Base-by-base conservation (phyloP, 2,113 vertebrate species). In the Campylomormyrus tamandua region DNA sequence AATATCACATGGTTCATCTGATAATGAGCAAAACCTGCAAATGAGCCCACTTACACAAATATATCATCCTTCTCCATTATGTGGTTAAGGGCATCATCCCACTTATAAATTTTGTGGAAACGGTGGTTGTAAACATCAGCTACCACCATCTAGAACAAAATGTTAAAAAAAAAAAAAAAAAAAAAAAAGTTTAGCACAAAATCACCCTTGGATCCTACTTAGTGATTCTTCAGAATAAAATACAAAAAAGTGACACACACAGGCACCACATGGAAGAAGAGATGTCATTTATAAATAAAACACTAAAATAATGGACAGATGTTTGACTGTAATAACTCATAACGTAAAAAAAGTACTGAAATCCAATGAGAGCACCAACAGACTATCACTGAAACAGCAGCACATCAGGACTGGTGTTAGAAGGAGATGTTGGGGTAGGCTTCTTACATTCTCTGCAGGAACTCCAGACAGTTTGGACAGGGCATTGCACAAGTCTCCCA, bases 11-110 rank as follows among this genome's bases (percentile, higher is more conserved):
- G 35, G 35, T 80, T 42, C 15, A 74, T 74, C 70, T 39, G 70
- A 77, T 2, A 77, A 35, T 66, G 62, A 77, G 15, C 70, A 19
- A 35, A 77, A 39, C 70, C 70, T 77, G 70, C 9, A 88, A n/a
- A 8, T 11, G 27, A 49, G 42, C 17, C 21, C 0, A 96, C 98
- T 96, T 95, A 99, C 98, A 99, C 97, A 94, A 98, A 99, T 92
- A 99, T 99, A 95, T 98, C 97, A 84, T 99, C 98, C 93, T 98
- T 98, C 89, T 98, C 97, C 96, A 98, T 96, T 89, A 99, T 99
- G 92, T 97, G 96, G 94, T 96, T 99, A 93, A 99, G 97, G 91
- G 96, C 96, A 92, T 99, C 98, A 91, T 98, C 98, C 92, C 96
- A 96, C 93, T 97, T 96, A 93, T 98, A 99, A 90, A 99, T 97